phyloP scores from a whole-genome alignment of 2,888 invertebrate genomes.

The Nephrotoma appendiculata region DNA sequence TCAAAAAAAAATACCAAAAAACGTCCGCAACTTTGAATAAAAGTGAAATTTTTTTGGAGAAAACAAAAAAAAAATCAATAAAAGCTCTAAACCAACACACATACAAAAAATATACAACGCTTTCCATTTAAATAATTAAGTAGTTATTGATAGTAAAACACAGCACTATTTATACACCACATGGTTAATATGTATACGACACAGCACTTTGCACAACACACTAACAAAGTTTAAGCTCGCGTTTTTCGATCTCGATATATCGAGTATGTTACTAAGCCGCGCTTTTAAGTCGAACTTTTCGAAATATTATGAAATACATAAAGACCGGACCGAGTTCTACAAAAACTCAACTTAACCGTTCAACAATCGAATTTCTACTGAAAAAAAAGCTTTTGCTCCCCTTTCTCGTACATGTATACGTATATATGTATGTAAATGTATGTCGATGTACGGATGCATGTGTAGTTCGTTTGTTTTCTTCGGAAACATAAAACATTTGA shows the following conservation, averaged over 20 bases:
- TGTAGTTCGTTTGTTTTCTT: neutral
- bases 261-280: neutral
- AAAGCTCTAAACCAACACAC: neutral
- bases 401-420: neutral
- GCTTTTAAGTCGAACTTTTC: neutral
- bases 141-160: neutral
- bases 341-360: neutral
- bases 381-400: neutral
- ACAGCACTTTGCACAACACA: neutral
- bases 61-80: neutral
- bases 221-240: neutral
- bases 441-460: neutral
- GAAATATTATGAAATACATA: neutral
- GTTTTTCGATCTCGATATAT: neutral
- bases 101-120: neutral
- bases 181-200: neutral
- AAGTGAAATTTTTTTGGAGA: neutral
- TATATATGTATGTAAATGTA: neutral
- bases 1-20: neutral
- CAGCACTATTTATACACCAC: neutral
- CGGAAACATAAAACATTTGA: neutral
- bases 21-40: neutral
- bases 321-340: neutral
- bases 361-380: neutral
- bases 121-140: neutral